phyloP scores from a whole-genome alignment of 2,888 invertebrate genomes.

The Drosophila flavopinicola region DNA sequence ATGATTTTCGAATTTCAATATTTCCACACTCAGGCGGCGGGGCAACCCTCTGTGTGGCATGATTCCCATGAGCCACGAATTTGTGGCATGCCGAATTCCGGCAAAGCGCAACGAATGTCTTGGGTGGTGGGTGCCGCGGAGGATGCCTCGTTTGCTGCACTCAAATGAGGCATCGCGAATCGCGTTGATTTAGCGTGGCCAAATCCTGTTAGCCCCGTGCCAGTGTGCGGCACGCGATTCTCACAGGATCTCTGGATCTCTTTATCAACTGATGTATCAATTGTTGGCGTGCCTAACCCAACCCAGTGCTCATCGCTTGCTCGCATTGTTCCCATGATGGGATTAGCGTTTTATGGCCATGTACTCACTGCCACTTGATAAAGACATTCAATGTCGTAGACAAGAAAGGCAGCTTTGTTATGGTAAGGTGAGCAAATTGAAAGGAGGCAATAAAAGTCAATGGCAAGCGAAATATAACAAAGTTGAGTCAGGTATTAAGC shows the following conservation, averaged over 20 bases:
- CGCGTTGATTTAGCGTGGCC: slow-evolving; percentile 81
- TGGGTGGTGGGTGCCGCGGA: slow-evolving; percentile 61
- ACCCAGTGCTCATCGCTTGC: slow-evolving; percentile 31
- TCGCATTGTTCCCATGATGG: slow-evolving; percentile 79
- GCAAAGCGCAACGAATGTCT: slow-evolving; percentile 84
- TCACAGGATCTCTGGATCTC: slow-evolving; percentile 65
- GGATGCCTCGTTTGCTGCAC: slow-evolving; percentile 58
- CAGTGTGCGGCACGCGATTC: slow-evolving; percentile 66
- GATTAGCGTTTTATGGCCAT: slow-evolving; percentile 77
- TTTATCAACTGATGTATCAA: slow-evolving; percentile 76
- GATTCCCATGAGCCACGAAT: slow-evolving; percentile 73
- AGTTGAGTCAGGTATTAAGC: not conserved
- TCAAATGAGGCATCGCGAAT: slow-evolving; percentile 82
- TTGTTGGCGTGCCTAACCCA: slow-evolving; percentile 66
- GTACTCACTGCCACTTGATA: slow-evolving; percentile 76
- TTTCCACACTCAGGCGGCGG: slow-evolving; percentile 41
- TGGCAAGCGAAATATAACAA: not conserved
- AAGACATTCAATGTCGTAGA: slow-evolving; percentile 50
- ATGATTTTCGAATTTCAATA: slow-evolving; percentile 81
- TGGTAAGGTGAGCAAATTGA: slow-evolving; percentile 14
- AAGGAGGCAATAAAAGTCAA: not conserved
- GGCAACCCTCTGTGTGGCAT: slow-evolving; percentile 48
- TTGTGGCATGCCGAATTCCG: slow-evolving; percentile 81
- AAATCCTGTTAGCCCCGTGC: slow-evolving; percentile 80
- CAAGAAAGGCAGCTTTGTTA: slow-evolving; percentile 16